Evolutionary conservation across 2,888 invertebrate genomes (phyloP), one percentile per base, ranked within the genome.

Genomic region (Dyspetes luteomarginatus): DNA sequence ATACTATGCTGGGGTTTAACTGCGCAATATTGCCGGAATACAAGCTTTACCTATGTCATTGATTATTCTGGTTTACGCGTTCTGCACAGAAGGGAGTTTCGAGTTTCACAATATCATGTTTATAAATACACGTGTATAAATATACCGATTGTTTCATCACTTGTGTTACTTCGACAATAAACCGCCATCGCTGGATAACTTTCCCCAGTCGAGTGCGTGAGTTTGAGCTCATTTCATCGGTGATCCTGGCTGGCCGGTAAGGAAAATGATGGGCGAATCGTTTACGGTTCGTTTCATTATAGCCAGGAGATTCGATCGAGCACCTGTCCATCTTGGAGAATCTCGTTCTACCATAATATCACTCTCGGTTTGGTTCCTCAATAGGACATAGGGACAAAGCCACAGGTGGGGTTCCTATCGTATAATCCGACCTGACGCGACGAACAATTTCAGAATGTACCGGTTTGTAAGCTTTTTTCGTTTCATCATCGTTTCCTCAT

Each of bases 261-360:
- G 78, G 73, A 68, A 73, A 69, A 64, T 64, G 56, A 74, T 74
- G 74, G 58, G 36, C 45, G 28, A 58, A 64, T 79, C 74, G 69
- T 79, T 78, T 56, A 69, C 64, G 62, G 52, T 55, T 3, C n/a
- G 26, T 26, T 68, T 68, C 55, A 30, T 68, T 43, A 24, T n/a
- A 15, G 26, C 26, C 19, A n/a, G 30, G 52, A 26, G 30, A 64
- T 56, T 62, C 73, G 60, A 62, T 41, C 67, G 19, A 45, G 50
- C 69, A 69, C 62, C 74, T 64, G 78, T 56, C 69, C 45, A 24
- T 19, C 22, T 50, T 3, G 55, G 19, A 67, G 67, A 75, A 80
- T 80, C 75, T 80, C 58, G 75, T 75, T 69, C 71, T 71, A 52
- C 75, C 75, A 75, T 75, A 80, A 80, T 65, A 65, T 62, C n/a